Conservation (phyloP, 2,113 vertebrate genomes). For the Columbina picui region DNA sequence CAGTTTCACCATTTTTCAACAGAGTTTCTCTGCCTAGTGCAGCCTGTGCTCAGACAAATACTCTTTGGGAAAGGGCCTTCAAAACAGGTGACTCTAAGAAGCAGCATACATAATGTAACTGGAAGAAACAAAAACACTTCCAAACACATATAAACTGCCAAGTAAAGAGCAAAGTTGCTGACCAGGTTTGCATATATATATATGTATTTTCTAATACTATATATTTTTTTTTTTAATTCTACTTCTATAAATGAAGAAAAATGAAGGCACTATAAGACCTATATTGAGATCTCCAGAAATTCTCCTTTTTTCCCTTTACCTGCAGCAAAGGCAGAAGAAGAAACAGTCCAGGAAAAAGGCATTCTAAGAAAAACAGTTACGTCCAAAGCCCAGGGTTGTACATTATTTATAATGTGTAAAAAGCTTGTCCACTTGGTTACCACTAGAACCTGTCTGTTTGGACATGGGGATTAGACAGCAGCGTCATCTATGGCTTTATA, state of each 20-base stretch:
- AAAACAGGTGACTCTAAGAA: not conserved
- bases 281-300: not conserved
- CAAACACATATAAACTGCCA: not conserved
- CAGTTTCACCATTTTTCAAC: not conserved
- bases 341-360: not conserved
- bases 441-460: not conserved
- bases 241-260: not conserved
- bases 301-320: not conserved
- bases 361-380: not conserved
- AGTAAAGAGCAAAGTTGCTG: not conserved
- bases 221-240: too few relatives aligned
- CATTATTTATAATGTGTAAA: slow-evolving; percentile 2
- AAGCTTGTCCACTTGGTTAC: not conserved
- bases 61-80: not conserved
- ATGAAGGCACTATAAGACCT: not conserved
- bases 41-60: not conserved
- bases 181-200: not conserved
- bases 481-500: not conserved
- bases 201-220: too few relatives aligned
- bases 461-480: not conserved
- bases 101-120: not conserved
- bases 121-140: not conserved
- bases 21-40: not conserved
- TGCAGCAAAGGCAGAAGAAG: not conserved
- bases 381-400: not conserved